Evolutionary conservation across 2,113 vertebrate species (phyloP).

Genomic region (Triplophysa dalaica): DNA sequence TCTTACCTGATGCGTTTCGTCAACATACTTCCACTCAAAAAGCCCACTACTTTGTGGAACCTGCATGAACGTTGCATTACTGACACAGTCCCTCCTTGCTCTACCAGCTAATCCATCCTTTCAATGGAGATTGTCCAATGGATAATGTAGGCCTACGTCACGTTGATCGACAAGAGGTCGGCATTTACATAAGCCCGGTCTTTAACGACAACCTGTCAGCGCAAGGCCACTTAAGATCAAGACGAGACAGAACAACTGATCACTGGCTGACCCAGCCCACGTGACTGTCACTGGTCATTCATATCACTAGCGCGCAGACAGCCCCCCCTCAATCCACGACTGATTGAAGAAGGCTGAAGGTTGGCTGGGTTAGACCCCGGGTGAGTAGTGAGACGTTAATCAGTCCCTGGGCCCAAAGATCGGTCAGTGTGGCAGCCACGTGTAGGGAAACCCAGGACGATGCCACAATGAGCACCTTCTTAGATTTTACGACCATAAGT

Average conservation of each 20-base stretch:
- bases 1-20: conserved; percentile 40
- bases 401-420: conserved; percentile 74
- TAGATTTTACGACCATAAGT: conserved; percentile 90
- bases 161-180: conserved; percentile 83
- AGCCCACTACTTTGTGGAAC: background rate
- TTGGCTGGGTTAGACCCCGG: conserved; percentile 87
- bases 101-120: conserved; percentile 72
- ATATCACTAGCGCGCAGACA: conserved; percentile 83
- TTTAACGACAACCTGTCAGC: conserved; percentile 87
- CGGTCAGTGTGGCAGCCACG: conserved; percentile 76
- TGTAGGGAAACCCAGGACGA: conserved; percentile 68
- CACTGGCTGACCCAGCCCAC: conserved; percentile 86
- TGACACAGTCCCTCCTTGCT: conserved; percentile 41
- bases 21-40: background rate
- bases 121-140: conserved; percentile 73
- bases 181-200: conserved; percentile 89
- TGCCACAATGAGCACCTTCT: conserved; percentile 95
- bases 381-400: conserved; percentile 67
- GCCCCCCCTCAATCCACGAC: conserved; percentile 38
- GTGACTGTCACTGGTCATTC: conserved; percentile 87
- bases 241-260: conserved; percentile 68
- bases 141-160: conserved; percentile 77
- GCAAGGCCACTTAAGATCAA: conserved; percentile 80
- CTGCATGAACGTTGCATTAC: background rate
- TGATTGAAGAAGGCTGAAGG: conserved; percentile 81